Evolutionary conservation across 30 jellyfish, hydroid and myxozoan genomes (phyloP).

Genomic region (Chironex yamaguchii): DNA sequence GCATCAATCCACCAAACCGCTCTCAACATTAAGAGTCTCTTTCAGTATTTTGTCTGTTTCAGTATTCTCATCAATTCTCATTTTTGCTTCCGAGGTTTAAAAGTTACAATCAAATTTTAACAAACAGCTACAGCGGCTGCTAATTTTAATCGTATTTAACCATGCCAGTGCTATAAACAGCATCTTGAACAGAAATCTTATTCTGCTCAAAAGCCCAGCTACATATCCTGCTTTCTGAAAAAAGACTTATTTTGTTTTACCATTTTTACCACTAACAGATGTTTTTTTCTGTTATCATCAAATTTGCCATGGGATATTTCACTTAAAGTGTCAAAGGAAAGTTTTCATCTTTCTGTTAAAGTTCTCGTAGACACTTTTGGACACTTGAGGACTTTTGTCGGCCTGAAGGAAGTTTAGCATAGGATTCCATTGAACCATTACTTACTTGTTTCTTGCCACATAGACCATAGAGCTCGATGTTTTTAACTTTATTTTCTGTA

Average conservation of each 20-base stretch:
- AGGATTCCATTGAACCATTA: neutral
- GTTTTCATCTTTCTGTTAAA: neutral
- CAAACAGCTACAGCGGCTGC: constrained; percentile 3
- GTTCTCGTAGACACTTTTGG: neutral
- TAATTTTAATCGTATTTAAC: neutral
- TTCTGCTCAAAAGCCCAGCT: neutral
- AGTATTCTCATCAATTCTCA: neutral
- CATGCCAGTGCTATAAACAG: constrained; percentile 9
- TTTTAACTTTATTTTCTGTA: neutral
- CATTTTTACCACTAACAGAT: constrained; percentile 8
- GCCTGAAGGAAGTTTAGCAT: neutral
- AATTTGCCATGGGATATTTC: neutral
- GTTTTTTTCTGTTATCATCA: neutral
- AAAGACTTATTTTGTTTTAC: neutral
- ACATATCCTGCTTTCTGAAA: constrained; percentile 14
- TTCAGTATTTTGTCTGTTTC: neutral
- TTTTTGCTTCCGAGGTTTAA: neutral
- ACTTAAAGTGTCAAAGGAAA: neutral
- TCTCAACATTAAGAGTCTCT: neutral
- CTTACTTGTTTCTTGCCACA: neutral
- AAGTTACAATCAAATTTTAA: neutral
- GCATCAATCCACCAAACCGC: neutral
- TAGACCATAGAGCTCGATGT: neutral
- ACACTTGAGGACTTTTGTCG: neutral
- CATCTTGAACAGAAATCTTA: constrained; percentile 9